Evolutionary conservation across 2,888 invertebrate species (phyloP).

Genomic region (Yponomeuta malinellus): DNA sequence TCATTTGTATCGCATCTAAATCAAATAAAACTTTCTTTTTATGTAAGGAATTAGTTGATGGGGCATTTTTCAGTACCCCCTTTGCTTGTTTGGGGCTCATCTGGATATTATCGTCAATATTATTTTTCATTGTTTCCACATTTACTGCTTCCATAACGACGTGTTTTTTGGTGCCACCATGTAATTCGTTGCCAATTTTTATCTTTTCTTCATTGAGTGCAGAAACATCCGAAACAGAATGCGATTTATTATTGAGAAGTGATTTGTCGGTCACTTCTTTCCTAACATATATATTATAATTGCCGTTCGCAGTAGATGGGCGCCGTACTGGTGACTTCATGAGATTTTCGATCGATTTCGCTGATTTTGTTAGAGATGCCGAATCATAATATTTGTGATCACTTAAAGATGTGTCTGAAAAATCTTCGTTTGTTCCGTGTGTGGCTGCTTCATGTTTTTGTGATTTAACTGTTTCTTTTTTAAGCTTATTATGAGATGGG

Average conservation of each 20-base stretch:
- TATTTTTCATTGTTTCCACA: constrained; percentile 24
- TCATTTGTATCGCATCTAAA: constrained; percentile 74
- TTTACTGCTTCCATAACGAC: neutral
- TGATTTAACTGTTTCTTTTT: constrained; percentile 18
- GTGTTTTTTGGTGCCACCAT: neutral
- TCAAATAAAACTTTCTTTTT: constrained; percentile 81
- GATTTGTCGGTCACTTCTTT: neutral
- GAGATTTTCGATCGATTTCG: constrained; percentile 48
- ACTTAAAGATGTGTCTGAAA: constrained; percentile 3
- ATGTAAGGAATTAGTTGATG: constrained; percentile 69
- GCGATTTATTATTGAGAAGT: constrained; percentile 29
- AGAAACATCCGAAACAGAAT: constrained; percentile 40
- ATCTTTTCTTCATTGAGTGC: constrained; percentile 18
- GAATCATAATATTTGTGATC: constrained; percentile 29
- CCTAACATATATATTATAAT: constrained; percentile 27
- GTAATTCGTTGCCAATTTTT: neutral
- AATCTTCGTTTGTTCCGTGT: constrained; percentile 13
- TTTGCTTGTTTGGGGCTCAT: constrained; percentile 54
- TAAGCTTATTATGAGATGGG: neutral
- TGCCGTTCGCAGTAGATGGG: constrained; percentile 44
- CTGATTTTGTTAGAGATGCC: constrained; percentile 22
- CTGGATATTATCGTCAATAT: constrained; percentile 40
- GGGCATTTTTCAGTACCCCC: constrained; percentile 76
- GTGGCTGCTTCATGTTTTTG: constrained; percentile 17
- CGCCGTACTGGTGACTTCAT: constrained; percentile 56